Evolutionary conservation across 2,888 invertebrate genomes (phyloP).

Genomic region (Palloptera scutellata): DNA sequence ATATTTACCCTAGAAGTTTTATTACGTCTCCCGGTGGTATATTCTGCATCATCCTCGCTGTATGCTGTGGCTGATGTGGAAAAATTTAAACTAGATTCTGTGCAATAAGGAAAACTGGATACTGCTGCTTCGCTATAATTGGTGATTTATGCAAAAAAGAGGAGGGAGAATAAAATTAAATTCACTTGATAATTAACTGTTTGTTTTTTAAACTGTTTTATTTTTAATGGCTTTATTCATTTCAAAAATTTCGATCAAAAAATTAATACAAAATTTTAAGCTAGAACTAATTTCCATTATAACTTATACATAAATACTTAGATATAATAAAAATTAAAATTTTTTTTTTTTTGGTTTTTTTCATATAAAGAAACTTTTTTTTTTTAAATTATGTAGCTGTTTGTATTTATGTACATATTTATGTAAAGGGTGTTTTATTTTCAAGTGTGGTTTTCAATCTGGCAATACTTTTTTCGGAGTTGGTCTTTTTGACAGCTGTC

Average conservation of each 20-base stretch:
- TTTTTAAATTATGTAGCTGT: too few relatives aligned
- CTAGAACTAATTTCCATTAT: too few relatives aligned
- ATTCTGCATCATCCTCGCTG: slow-evolving; percentile 79
- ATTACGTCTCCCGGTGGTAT: slow-evolving; percentile 75
- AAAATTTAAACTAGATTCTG: slow-evolving; percentile 70
- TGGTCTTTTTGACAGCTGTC: too few relatives aligned
- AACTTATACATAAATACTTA: too few relatives aligned
- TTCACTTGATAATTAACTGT: slow-evolving; percentile 21
- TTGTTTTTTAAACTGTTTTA: neutral
- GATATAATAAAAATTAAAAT: too few relatives aligned
- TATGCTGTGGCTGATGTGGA: slow-evolving; percentile 69
- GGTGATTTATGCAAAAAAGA: slow-evolving; percentile 31
- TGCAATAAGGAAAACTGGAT: slow-evolving; percentile 65
- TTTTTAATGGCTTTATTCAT: slow-evolving; percentile 5
- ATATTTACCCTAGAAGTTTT: slow-evolving; percentile 74
- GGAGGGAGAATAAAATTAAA: slow-evolving; percentile 32
- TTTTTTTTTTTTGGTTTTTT: too few relatives aligned
- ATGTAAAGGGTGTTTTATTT: too few relatives aligned
- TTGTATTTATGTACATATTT: too few relatives aligned
- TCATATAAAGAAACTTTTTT: too few relatives aligned
- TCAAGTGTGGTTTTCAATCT: too few relatives aligned
- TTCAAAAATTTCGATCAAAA: neutral
- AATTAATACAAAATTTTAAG: too few relatives aligned
- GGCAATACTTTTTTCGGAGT: too few relatives aligned
- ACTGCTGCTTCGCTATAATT: slow-evolving; percentile 64